Evolutionary conservation across 2,113 vertebrate species (phyloP), one percentile per base, ranked within the genome.

Genomic region (Scophthalmus maximus): DNA sequence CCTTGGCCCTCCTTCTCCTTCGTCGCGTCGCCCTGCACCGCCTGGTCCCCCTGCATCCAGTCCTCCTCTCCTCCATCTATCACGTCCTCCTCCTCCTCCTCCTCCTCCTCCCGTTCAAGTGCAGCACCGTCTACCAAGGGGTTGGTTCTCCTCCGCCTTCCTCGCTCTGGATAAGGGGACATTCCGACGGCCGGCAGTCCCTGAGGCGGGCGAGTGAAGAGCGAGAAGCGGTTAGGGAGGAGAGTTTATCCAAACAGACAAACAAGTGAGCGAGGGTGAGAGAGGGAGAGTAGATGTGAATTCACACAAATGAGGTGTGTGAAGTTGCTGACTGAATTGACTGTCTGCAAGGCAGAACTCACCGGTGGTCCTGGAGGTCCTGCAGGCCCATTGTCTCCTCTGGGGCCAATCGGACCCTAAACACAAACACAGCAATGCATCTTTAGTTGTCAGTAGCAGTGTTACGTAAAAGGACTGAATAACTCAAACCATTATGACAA

Each of bases 291-390:
- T n/a, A n/a, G n/a, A n/a, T n/a, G n/a, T n/a, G n/a, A n/a, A n/a
- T n/a, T n/a, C n/a, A n/a, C n/a, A n/a, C n/a, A n/a, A n/a, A n/a
- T 49, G 17, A 49, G 12, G 36, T 3, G 11, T 3, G 11, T 15
- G 9, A 14, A 40, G 11, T 40, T 34, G 40, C 40, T 18, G 40
- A 42, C 14, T 64, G 25, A 4, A 17, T 4, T 38, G 34, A 18
- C 30, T 50, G 9, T 26, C 22, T 51, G 2, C 4, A 11, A 10
- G n/a, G 22, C 3, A 36, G 25, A 60, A 96, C 97, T 96, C 84
- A 99, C 98, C 3, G 97, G 96, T 30, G 90, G 93, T 11, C 98
- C 98, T 12, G 97, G 96, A 9, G 91, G 94, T 1, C 98, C 98
- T 8, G 92, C 93, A 38, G 95, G 93, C 11, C 98, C 98, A 0